phyloP scores from a whole-genome alignment of 2,888 invertebrate genomes.

The Cephus nigrinus region DNA sequence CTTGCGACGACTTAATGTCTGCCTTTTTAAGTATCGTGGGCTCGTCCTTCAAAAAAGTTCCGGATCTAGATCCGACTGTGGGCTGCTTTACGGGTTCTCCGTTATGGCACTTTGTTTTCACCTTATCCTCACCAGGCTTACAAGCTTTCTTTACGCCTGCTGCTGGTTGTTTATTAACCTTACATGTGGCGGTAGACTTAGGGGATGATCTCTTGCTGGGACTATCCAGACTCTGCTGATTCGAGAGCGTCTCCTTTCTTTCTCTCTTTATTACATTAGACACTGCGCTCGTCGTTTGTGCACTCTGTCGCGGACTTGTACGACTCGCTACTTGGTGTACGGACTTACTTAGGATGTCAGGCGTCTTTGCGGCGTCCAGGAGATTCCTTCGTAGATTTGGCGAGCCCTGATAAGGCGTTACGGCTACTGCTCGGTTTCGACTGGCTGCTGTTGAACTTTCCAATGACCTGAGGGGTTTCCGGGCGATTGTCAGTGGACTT shows the following conservation, averaged over 20 bases:
- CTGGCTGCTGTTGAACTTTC: slow-evolving; percentile 62
- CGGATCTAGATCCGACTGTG: slow-evolving; percentile 72
- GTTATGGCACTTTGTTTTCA: slow-evolving; percentile 54
- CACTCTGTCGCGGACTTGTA: slow-evolving; percentile 36
- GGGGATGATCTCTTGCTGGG: slow-evolving; percentile 58
- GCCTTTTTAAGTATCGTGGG: slow-evolving; percentile 73
- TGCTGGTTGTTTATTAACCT: slow-evolving; percentile 37
- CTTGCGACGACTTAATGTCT: slow-evolving; percentile 58
- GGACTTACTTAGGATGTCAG: slow-evolving; percentile 65
- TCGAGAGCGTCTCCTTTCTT: slow-evolving; percentile 45
- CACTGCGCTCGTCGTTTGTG: slow-evolving; percentile 33
- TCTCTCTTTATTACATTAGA: slow-evolving; percentile 36
- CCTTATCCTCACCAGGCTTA: slow-evolving; percentile 43
- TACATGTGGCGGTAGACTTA: slow-evolving; percentile 47
- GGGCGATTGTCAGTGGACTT: slow-evolving; percentile 43
- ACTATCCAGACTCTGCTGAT: slow-evolving; percentile 53
- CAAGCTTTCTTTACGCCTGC: slow-evolving; percentile 36
- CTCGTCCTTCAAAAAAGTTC: slow-evolving; percentile 81
- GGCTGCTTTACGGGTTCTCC: slow-evolving; percentile 58
- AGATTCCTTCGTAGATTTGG: slow-evolving; percentile 69
- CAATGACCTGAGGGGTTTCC: slow-evolving; percentile 53
- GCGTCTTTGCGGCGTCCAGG: slow-evolving; percentile 69
- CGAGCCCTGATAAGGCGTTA: slow-evolving; percentile 58
- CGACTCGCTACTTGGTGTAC: slow-evolving; percentile 36
- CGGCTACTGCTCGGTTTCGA: slow-evolving; percentile 57